Conservation (phyloP, 2,113 vertebrate genomes). For the Upupa epops region DNA sequence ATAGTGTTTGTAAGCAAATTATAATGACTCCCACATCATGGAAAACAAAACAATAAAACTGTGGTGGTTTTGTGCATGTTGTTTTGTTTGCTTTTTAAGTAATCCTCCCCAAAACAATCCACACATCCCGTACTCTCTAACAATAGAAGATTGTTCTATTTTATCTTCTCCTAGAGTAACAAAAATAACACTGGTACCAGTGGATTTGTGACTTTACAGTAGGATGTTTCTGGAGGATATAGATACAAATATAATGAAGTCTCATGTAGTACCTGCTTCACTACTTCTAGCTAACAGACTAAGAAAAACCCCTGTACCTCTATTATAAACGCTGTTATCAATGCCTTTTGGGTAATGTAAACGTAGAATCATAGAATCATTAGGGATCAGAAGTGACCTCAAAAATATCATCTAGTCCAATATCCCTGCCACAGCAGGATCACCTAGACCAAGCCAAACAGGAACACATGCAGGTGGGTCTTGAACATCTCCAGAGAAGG, state of each 20-base stretch:
- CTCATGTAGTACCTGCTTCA: not conserved
- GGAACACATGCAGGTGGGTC: too few species aligned
- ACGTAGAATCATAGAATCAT: too few species aligned
- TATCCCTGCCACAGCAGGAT: too few species aligned
- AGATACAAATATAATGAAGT: not conserved
- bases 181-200: not conserved
- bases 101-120: too few species aligned
- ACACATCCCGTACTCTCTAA: not conserved
- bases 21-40: not conserved
- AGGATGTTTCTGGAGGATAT: not conserved
- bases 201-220: not conserved
- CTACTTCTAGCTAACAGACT: not conserved
- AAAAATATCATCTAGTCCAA: too few species aligned
- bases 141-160: not conserved
- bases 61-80: too few species aligned
- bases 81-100: too few species aligned
- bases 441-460: too few species aligned
- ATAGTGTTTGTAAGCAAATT: constrained; percentile 70
- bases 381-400: too few species aligned
- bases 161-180: not conserved
- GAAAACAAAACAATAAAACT: not conserved
- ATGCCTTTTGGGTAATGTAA: not conserved
- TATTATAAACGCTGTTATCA: too few species aligned
- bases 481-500: too few species aligned
- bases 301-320: not conserved